Base-by-base conservation (phyloP, 1,140 invertebrate genomes). In the Lethrus apterus region DNA sequence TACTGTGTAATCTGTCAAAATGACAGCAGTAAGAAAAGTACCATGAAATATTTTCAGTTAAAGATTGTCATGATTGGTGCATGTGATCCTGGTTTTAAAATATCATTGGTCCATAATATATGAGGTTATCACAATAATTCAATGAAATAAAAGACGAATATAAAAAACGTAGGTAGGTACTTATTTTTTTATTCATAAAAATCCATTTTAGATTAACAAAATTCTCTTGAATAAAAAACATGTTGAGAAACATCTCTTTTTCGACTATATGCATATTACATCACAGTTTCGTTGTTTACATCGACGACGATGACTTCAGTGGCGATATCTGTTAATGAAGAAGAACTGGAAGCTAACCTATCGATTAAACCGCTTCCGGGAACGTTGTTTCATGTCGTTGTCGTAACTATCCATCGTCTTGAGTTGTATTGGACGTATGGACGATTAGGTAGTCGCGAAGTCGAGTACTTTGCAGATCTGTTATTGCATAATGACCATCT, bases 401-500 rank as follows among this genome's bases (percentile, higher is more conserved):
- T 62, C 9, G 59, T 58, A 4, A 62, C 60, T 18, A 65, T 55
- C 63, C 63, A 65, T 32, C 56, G 29, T 17, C 57, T 52, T 2
- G 52, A 46, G 24, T 54, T 60, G 45, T 51, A 63, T 45, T 53
- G 44, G 24, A 46, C 51, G 44, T 54, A 43, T 7, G 40, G 54
- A 21, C 51, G 46, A 33, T 46, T 53, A 3, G 42, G 48, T 33
- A 21, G 36, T 34, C 44, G 36, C 2, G 11, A 3, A 15, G 49
- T 48, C 43, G 49, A 34, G 23, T 32, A 46, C 34, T 51, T 55
- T 8, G 49, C 23, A 20, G 36, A 53, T 13, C 46, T 38, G 31
- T 53, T 58, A 48, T 57, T 57, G 48, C 53, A 57, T n/a, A 60
- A 43, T 3, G 61, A 61, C 59, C 59, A 63, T 21, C 58, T 51